Percentiles rank a stretch among this genome's conserved stretches.
Conservation (phyloP, 2,888 invertebrate species). For the Urechis unicinctus region DNA sequence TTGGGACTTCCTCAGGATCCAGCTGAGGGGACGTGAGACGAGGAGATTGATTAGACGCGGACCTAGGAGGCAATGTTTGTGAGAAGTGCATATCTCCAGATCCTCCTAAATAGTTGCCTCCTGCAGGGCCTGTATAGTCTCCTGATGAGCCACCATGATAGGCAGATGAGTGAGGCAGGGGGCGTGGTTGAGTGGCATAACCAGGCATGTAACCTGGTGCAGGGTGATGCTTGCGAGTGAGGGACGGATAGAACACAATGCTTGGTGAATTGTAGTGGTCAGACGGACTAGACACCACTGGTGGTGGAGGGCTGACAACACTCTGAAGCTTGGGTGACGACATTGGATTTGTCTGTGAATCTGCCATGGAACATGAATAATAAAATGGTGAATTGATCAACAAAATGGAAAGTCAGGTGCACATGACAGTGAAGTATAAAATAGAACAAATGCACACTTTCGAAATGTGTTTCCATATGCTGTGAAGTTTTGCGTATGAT, state of each 20-base stretch:
- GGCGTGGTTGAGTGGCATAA: no score
- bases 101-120: no score
- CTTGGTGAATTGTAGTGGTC: no score
- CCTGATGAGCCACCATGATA: no score
- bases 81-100: no score
- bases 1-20: conserved; percentile 28
- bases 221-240: no score
- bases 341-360: conserved; percentile 1
- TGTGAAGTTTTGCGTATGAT: conserved; percentile 9
- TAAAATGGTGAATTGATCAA: not conserved
- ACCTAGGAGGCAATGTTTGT: not conserved
- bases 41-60: not conserved
- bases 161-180: no score
- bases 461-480: not conserved
- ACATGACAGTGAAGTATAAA: not conserved
- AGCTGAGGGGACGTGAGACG: not conserved
- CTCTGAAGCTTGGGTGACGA: not conserved
- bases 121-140: no score
- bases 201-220: no score
- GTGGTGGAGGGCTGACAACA: not conserved
- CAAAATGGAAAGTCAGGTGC: not conserved
- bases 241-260: no score
- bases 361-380: not conserved
- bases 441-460: no score
- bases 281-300: no score